A percentile compares a stretch with the other conserved stretches of the same genome.
These are phyloP conservation scores for Nannospalax galili DNA, from an alignment of 2,113 vertebrate species.

Conservation along the genomic window DNA sequence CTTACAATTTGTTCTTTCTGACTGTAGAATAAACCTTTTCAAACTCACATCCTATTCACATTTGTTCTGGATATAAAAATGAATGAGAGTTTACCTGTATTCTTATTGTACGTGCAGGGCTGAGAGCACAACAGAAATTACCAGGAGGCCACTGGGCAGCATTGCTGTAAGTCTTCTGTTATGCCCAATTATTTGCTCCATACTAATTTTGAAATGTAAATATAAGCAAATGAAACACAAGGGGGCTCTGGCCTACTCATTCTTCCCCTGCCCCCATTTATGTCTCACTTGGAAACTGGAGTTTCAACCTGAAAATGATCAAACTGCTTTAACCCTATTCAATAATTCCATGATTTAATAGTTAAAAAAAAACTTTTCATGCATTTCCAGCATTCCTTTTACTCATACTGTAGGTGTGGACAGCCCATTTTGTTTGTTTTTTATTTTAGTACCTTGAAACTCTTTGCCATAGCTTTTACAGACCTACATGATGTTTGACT, in stretches of 20 bases:
- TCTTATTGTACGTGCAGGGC: not conserved
- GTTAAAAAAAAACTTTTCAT: not conserved
- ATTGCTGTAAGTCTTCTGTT: not conserved
- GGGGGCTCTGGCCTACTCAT: not conserved
- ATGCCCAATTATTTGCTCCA: not conserved
- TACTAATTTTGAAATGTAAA: slow-evolving; percentile 1
- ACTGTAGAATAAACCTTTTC: not conserved
- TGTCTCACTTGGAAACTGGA: not conserved
- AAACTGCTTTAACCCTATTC: not conserved
- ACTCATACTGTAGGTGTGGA: not conserved
- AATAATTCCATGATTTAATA: not conserved
- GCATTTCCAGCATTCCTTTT: not conserved
- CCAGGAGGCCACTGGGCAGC: not conserved
- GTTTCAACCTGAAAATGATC: not conserved
- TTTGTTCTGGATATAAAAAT: not conserved
- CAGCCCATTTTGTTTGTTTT: not conserved
- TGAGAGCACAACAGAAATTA: not conserved
- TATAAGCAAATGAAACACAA: not conserved
- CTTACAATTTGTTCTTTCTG: not conserved
- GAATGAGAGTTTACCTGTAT: not conserved
- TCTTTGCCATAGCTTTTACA: not conserved
- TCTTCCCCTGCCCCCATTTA: not conserved
- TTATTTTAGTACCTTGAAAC: not conserved
- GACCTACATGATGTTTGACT: not conserved
- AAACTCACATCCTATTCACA: not conserved